Evolutionary conservation across 2,113 vertebrate genomes (phyloP).

Genomic region (Cinclus cinclus): DNA sequence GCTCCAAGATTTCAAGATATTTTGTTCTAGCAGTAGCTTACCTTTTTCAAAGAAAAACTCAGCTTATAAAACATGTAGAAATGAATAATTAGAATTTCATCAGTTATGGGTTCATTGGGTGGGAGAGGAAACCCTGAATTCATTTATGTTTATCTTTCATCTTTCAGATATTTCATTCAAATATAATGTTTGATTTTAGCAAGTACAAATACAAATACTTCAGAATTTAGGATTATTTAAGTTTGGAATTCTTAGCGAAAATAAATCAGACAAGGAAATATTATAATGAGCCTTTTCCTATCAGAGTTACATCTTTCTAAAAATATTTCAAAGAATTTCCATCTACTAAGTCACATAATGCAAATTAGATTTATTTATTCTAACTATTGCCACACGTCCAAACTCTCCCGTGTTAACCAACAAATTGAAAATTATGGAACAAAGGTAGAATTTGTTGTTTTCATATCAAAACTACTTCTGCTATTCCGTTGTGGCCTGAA

Average conservation of each 20-base stretch:
- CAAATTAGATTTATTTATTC: neutral
- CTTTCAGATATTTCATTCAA: neutral
- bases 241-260: conserved; percentile 18
- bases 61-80: neutral
- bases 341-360: conserved; percentile 22
- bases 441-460: conserved; percentile 47
- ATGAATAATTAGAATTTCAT: neutral
- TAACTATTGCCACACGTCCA: conserved; percentile 32
- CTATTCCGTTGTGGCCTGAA: conserved; percentile 11
- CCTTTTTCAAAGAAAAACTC: neutral
- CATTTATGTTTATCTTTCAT: neutral
- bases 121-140: neutral
- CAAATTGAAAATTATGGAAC: conserved; percentile 3
- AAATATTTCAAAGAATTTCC: conserved; percentile 44
- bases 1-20: neutral
- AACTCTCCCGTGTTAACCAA: neutral
- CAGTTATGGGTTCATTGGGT: neutral
- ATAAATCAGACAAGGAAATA: neutral
- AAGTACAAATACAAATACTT: neutral
- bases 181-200: neutral
- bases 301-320: neutral
- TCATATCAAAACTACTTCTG: conserved; percentile 39
- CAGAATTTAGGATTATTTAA: neutral
- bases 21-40: neutral
- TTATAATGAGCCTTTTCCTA: neutral